Evolutionary conservation across 1,140 invertebrate genomes (phyloP).

Genomic region (Agrilus planipennis): DNA sequence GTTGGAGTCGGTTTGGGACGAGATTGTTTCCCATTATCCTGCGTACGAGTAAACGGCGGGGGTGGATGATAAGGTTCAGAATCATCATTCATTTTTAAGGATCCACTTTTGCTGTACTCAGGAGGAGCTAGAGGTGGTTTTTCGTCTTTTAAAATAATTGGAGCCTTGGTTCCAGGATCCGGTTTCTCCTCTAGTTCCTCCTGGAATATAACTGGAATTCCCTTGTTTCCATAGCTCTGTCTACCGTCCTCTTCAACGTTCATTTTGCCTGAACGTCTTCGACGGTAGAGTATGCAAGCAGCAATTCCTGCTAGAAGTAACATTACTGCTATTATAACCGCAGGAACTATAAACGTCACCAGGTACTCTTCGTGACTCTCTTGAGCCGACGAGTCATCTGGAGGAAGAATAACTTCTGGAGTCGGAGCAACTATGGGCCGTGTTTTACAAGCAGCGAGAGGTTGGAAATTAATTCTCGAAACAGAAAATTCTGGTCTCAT

Average conservation of each 20-base stretch:
- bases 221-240: constrained; percentile 68
- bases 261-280: constrained; percentile 72
- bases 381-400: constrained; percentile 25
- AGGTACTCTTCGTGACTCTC: constrained; percentile 63
- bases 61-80: constrained; percentile 52
- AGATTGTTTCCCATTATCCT: constrained; percentile 49
- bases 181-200: constrained; percentile 88
- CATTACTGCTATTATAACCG: constrained; percentile 81
- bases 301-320: constrained; percentile 73
- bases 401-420: background rate
- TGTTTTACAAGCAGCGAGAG: constrained; percentile 55
- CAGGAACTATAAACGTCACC: constrained; percentile 82
- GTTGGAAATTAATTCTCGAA: constrained; percentile 54
- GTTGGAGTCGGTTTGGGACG: constrained; percentile 70
- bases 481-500: constrained; percentile 72
- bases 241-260: constrained; percentile 67
- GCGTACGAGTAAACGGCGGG: constrained; percentile 42
- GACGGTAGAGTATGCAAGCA: constrained; percentile 77
- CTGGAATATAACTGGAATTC: constrained; percentile 85
- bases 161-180: constrained; percentile 66
- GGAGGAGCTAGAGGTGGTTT: constrained; percentile 76
- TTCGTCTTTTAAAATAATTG: constrained; percentile 86
- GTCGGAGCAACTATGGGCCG: background rate
- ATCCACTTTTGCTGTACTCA: constrained; percentile 52
- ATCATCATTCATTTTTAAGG: constrained; percentile 37